A percentile compares a stretch with the other conserved stretches of the same genome.
These are phyloP conservation scores for Drosophila pandora DNA, from an alignment of 1,140 invertebrate species.

Conservation along the genomic window DNA sequence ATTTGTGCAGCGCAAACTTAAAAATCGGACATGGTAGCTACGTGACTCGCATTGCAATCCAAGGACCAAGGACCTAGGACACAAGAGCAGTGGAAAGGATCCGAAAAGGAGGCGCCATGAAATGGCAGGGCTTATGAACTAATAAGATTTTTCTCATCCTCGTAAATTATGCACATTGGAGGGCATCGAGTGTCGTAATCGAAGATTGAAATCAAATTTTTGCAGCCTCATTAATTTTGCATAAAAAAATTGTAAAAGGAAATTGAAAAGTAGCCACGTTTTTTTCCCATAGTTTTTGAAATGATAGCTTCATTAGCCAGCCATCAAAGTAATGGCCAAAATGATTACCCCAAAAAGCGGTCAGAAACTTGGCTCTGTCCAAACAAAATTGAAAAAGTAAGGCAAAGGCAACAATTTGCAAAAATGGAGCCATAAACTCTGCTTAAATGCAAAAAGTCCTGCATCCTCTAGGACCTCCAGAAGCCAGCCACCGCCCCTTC, in stretches of 20 bases:
- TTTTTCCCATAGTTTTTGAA: slow-evolving; percentile 33
- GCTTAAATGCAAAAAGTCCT: slow-evolving; percentile 65
- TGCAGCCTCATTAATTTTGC: slow-evolving; percentile 73
- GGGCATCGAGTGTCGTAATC: slow-evolving; percentile 55
- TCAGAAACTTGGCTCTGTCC: slow-evolving; percentile 4
- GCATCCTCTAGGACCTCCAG: slow-evolving; percentile 8
- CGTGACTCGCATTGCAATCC: slow-evolving; percentile 60
- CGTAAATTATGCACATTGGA: slow-evolving; percentile 70
- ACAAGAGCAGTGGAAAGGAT: slow-evolving; percentile 17
- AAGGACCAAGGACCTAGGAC: slow-evolving; percentile 5
- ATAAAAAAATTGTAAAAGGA: neutral
- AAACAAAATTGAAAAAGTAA: slow-evolving; percentile 39
- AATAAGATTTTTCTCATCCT: slow-evolving; percentile 58
- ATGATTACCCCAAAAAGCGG: slow-evolving; percentile 39
- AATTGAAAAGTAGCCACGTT: slow-evolving; percentile 24
- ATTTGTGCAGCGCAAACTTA: slow-evolving; percentile 78
- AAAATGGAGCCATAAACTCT: slow-evolving; percentile 65
- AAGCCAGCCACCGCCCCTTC: neutral
- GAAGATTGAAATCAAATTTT: slow-evolving; percentile 76
- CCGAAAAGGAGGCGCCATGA: slow-evolving; percentile 17
- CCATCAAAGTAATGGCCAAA: slow-evolving; percentile 61
- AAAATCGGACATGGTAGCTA: slow-evolving; percentile 74
- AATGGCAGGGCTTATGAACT: slow-evolving; percentile 58
- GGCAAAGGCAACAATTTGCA: slow-evolving; percentile 43
- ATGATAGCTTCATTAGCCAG: slow-evolving; percentile 70